Evolutionary conservation across 2,888 invertebrate species (phyloP), one percentile per base, ranked within the genome.

Genomic region (Epirrhoe alternata): DNA sequence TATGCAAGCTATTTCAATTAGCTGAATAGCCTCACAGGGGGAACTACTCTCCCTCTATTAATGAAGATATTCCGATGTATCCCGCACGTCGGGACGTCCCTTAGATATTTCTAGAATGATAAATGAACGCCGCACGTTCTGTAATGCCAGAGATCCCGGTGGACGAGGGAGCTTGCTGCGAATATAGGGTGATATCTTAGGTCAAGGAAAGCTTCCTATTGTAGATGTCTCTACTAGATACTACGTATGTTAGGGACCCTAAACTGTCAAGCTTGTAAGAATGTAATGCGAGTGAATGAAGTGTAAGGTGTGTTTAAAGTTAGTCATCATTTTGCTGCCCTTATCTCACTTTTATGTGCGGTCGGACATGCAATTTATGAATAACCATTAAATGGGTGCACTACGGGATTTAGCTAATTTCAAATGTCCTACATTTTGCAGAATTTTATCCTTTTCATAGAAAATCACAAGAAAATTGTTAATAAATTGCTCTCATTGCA

Each of bases 21-120:
- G 74, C 64, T 69, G 70, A 77, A 77, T 72, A 72, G 72, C 64
- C 65, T 70, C 54, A n/a, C n/a, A 35, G 49, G 42, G 35, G 38
- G 38, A 50, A 33, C 33, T 61, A 30, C 14, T 42, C 53, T 52
- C 47, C 47, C 30, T 67, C 14, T 81, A 80, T 82, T 84, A 85
- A 84, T 82, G 80, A 82, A 82, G 82, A 77, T 72, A 73, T 73
- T 74, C 74, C 75, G 69, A 74, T 68, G 75, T 77, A 77, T 74
- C 77, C 77, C 73, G 75, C 76, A 77, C 79, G 79, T 75, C 77
- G 75, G 70, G 75, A 74, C 76, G 77, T 80, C 82, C 80, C 80
- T 81, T 70, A 77, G 80, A 83, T 83, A 83, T 84, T 81, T 83
- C 80, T 80, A 73, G 82, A 81, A 86, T 87, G 87, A 87, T 87